Evolutionary conservation across 2,113 vertebrate genomes (phyloP).

Genomic region (Chaenocephalus aceratus): DNA sequence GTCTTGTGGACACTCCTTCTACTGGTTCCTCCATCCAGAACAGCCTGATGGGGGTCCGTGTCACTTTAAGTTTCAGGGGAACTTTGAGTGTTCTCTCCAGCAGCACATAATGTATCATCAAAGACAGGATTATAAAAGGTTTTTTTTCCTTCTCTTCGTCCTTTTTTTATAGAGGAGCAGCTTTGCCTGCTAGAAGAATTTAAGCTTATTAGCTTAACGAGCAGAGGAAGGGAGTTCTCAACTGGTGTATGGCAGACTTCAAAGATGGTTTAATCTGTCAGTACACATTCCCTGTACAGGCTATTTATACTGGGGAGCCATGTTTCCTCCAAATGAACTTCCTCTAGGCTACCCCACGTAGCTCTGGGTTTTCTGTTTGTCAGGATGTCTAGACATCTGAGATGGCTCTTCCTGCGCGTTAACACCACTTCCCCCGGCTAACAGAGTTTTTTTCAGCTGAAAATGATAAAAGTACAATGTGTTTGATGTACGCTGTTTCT

Average conservation of each 20-base stretch:
- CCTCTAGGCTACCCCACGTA: constrained; percentile 48
- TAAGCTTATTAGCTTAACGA: constrained; percentile 86
- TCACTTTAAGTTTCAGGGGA: constrained; percentile 71
- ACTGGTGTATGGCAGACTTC: constrained; percentile 83
- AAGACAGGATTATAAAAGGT: constrained; percentile 83
- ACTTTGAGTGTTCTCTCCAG: constrained; percentile 66
- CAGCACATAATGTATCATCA: constrained; percentile 81
- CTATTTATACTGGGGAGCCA: constrained; percentile 73
- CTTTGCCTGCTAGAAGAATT: constrained; percentile 81
- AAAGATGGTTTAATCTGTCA: constrained; percentile 86
- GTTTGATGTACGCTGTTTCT: constrained; percentile 44
- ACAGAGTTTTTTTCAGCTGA: constrained; percentile 21
- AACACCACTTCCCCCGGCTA: constrained; percentile 41
- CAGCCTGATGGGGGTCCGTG: constrained; percentile 55
- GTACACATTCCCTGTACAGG: constrained; percentile 75
- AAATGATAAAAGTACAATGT: constrained; percentile 31
- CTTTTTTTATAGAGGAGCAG: constrained; percentile 65
- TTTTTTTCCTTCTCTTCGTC: constrained; percentile 48
- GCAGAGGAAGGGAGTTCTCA: constrained; percentile 78
- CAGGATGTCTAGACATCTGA: constrained; percentile 62
- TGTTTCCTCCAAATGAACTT: constrained; percentile 71
- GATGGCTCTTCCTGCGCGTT: constrained; percentile 52
- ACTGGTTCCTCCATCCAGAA: constrained; percentile 49
- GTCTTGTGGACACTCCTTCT: constrained; percentile 42
- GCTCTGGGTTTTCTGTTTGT: constrained; percentile 60